Evolutionary conservation across 1,140 invertebrate species (phyloP).

Genomic region (Drosophila punjabiensis): DNA sequence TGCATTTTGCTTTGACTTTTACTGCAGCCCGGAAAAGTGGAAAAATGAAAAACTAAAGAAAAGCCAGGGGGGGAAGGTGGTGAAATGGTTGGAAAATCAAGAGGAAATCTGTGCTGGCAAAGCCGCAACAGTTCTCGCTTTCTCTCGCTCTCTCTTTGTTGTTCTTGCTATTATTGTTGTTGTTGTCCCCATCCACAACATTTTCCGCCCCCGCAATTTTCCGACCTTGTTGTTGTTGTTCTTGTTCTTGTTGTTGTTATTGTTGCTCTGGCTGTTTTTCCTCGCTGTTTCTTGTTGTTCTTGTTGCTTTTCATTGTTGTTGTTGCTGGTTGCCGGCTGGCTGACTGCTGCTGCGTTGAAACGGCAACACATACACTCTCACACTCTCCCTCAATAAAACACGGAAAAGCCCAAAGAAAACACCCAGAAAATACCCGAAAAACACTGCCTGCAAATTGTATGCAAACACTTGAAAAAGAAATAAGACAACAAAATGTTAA

Average conservation of each 20-base stretch:
- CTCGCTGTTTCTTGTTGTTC: conserved; percentile 56
- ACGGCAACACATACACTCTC: conserved; percentile 42
- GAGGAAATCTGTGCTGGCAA: conserved; percentile 55
- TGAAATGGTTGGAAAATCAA: conserved; percentile 24
- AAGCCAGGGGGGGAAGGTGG: not conserved
- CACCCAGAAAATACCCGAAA: conserved; percentile 24
- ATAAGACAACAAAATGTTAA: conserved; percentile 59
- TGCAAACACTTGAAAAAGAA: conserved; percentile 51
- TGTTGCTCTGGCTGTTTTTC: conserved; percentile 44
- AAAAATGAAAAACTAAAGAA: conserved; percentile 27
- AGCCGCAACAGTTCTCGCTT: conserved; percentile 61
- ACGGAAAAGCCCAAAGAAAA: conserved; percentile 17
- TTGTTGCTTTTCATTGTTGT: conserved; percentile 63
- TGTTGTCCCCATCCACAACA: conserved; percentile 19
- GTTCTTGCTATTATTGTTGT: conserved; percentile 42
- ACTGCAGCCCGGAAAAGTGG: conserved; percentile 53
- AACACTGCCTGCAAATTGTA: conserved; percentile 77
- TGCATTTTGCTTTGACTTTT: conserved; percentile 78
- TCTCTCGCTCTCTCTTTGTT: conserved; percentile 6
- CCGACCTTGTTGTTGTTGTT: conserved; percentile 14
- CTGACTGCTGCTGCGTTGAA: conserved; percentile 43
- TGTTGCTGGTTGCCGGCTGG: conserved; percentile 29
- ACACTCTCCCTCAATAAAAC: conserved; percentile 16
- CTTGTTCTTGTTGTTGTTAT: conserved; percentile 40
- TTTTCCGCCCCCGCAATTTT: conserved; percentile 6